phyloP scores from a whole-genome alignment of 2,888 invertebrate species.

The Drosophila subsilvestris region DNA sequence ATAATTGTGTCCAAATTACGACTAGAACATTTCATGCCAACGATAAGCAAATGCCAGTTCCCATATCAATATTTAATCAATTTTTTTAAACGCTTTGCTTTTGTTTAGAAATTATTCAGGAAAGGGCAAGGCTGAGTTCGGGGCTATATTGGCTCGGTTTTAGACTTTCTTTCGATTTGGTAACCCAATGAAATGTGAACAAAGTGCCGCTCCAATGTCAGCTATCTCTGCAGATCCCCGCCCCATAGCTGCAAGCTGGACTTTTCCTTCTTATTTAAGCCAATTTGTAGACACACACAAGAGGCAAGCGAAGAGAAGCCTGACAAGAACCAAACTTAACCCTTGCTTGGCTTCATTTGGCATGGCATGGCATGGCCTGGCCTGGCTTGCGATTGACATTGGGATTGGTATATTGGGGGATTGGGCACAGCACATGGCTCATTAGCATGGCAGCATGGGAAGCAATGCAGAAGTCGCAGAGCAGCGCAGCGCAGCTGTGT shows the following conservation, averaged over 20 bases:
- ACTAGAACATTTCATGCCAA: not conserved
- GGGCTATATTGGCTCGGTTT: no score
- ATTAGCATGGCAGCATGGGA: constrained; percentile 45
- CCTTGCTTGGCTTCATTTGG: not conserved
- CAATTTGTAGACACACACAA: not conserved
- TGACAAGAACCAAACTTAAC: not conserved
- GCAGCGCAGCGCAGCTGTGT: constrained; percentile 10
- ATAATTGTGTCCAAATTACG: not conserved
- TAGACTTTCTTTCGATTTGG: no score
- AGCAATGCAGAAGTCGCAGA: not conserved
- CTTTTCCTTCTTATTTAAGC: not conserved
- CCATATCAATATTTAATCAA: no score
- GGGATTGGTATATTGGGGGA: not conserved
- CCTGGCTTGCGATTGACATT: not conserved
- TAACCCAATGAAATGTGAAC: no score
- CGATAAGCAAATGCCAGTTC: no score
- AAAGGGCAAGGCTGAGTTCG: no score
- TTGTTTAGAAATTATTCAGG: no score
- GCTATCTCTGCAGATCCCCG: no score
- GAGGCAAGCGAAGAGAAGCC: not conserved
- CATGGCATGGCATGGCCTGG: not conserved
- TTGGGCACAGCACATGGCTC: constrained; percentile 9
- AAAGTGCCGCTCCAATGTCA: no score
- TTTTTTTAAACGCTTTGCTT: no score
- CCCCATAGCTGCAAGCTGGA: not conserved